Evolutionary conservation across 2,113 vertebrate species (phyloP), one percentile per base, ranked within the genome.

Genomic region (Coptodon rendalli): DNA sequence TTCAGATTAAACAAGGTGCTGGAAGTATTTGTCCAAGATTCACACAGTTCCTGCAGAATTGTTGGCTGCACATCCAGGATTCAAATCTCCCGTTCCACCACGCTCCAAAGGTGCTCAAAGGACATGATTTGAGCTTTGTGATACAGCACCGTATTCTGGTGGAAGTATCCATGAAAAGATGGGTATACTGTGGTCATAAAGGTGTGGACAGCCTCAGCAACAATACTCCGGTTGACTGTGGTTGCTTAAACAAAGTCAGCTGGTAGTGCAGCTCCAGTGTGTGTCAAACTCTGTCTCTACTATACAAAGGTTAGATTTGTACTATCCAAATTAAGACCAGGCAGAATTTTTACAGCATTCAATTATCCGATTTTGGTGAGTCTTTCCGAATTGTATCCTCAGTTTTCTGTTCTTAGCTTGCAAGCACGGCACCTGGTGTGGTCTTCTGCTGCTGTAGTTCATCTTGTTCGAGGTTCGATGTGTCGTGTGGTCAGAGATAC

Each of bases 391-490:
- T 71, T 71, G 66, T 71, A 43, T 43, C 66, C n/a, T 24, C 3
- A 0, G 1, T 43, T 71, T 43, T 9, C 12, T 68, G 34, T 68
- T 68, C 3, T 22, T 68, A 38, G 61, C 61, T 68, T 2, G 7
- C 3, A 7, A 22, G 10, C 22, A 12, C 22, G 2, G 53, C 24
- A 24, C 19, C 34, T 38, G 19, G 61, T 38, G 34, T 68, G 34
- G 63, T 38, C 63, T 40, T 38, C 63, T 68, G 63, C 61, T 66
- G 34, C 61, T 12, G 61, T 38, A 5, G 17, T 36, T 11, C 61
- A 66, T 38, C 17, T 66, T 19, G 34, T 66, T 66, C 4, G 3
- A 63, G 59, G 59, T 36, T 36, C 0, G 0, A n/a, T n/a, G 61
- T 12, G 31, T 66, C 2, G 3, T 22, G 34, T 22, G 3, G 34